Evolutionary conservation across 2,113 vertebrate species (phyloP).

Genomic region (Catharus minimus): DNA sequence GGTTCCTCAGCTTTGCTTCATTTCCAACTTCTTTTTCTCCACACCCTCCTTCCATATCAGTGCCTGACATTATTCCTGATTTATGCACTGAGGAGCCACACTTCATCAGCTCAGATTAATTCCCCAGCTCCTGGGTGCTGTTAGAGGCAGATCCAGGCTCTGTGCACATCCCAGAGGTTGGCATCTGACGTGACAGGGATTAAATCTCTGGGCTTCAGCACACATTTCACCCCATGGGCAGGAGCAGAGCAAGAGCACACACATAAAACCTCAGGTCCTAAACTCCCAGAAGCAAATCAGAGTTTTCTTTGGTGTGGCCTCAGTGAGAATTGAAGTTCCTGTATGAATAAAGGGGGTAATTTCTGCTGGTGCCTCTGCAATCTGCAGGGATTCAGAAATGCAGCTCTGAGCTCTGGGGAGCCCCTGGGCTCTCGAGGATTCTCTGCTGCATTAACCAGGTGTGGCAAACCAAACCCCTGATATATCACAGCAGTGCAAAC

Average conservation of each 20-base stretch:
- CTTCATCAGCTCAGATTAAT: constrained; percentile 35
- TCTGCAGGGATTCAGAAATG: neutral
- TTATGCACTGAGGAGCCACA: constrained; percentile 43
- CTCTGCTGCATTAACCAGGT: neutral
- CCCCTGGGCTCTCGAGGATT: neutral
- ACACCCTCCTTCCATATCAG: constrained; percentile 28
- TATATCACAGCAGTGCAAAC: neutral
- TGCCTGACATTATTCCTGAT: constrained; percentile 13
- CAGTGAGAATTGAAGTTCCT: neutral
- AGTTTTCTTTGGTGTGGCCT: neutral
- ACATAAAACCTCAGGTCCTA: neutral
- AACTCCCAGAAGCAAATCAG: neutral
- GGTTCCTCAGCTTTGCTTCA: constrained; percentile 6
- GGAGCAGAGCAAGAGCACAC: neutral
- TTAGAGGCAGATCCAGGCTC: neutral
- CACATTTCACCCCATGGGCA: neutral
- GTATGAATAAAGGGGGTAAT: neutral
- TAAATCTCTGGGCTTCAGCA: neutral
- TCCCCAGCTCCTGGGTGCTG: neutral
- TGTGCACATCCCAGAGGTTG: neutral
- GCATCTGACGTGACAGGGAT: neutral
- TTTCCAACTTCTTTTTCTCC: neutral
- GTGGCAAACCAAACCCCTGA: neutral
- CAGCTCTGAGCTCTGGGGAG: neutral
- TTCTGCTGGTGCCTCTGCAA: neutral